Evolutionary conservation across 2,797 vertebrate genomes (phyloP).

Genomic region (Enteromius mattozi): DNA sequence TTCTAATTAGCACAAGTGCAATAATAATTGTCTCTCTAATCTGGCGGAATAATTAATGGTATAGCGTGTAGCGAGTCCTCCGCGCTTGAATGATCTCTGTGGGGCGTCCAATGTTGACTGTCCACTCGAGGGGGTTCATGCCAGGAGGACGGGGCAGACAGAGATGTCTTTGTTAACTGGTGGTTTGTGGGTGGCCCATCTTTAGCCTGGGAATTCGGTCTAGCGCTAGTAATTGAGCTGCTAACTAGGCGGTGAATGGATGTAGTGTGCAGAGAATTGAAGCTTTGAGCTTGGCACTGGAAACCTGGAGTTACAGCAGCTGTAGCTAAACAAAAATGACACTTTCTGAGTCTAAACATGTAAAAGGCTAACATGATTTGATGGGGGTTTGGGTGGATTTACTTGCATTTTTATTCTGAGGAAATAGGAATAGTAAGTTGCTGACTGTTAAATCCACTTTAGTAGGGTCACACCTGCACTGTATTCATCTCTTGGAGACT

Average conservation of each 20-base stretch:
- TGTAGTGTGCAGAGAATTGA: conserved; percentile 48
- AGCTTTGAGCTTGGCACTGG: conserved; percentile 38
- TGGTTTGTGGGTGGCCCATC: conserved; percentile 69
- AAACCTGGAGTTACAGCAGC: conserved; percentile 50
- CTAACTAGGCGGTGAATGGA: conserved; percentile 59
- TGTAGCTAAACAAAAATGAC: conserved; percentile 15
- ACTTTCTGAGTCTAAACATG: background rate
- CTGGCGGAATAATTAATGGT: conserved; percentile 90
- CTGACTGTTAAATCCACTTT: conserved; percentile 16
- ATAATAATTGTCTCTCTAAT: conserved; percentile 90
- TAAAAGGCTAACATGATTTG: conserved; percentile 5
- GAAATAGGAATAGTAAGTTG: background rate
- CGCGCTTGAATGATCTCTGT: conserved; percentile 78
- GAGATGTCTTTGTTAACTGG: conserved; percentile 64
- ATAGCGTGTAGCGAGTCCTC: conserved; percentile 76
- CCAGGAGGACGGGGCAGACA: conserved; percentile 45
- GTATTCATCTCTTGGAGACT: conserved; percentile 37
- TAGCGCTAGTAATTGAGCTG: conserved; percentile 57
- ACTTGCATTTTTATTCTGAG: background rate
- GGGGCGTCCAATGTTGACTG: conserved; percentile 78
- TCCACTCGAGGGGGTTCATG: conserved; percentile 73
- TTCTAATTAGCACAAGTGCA: conserved; percentile 93
- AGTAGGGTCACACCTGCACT: conserved; percentile 38
- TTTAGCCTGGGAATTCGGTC: conserved; percentile 50
- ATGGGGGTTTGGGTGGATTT: conserved; percentile 2